Conservation (phyloP, 2,888 invertebrate species). For the Tromatobia lineatoria region DNA sequence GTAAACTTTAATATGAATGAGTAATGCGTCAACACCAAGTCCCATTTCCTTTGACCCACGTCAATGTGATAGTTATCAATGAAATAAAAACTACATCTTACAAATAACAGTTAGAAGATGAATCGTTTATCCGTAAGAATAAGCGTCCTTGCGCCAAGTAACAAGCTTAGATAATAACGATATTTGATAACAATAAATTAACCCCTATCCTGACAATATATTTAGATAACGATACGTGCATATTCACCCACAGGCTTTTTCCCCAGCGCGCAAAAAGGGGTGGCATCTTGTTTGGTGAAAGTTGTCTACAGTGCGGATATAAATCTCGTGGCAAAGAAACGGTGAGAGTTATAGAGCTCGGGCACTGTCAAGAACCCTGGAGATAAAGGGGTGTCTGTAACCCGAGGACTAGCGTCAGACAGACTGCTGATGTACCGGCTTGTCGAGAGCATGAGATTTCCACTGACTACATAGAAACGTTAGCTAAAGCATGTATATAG, state of each 20-base stretch:
- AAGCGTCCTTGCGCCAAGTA: not conserved
- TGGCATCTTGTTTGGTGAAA: slow-evolving; percentile 47
- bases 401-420: slow-evolving; percentile 53
- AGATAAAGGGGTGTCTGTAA: slow-evolving; percentile 65
- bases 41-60: too few species aligned
- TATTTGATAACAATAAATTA: slow-evolving; percentile 6
- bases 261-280: not conserved
- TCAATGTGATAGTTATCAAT: not conserved
- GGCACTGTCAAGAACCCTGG: slow-evolving; percentile 20
- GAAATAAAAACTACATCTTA: not conserved
- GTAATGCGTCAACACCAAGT: too few species aligned
- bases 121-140: not conserved
- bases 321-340: slow-evolving; percentile 39
- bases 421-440: slow-evolving; percentile 49
- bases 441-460: slow-evolving; percentile 59
- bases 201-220: slow-evolving; percentile 12
- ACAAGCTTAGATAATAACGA: not conserved
- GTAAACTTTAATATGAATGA: not conserved
- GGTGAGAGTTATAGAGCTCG: slow-evolving; percentile 11
- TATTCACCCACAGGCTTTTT: not conserved
- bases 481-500: slow-evolving; percentile 37
- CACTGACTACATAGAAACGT: slow-evolving; percentile 66
- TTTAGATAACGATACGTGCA: not conserved
- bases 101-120: not conserved
- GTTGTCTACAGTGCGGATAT: slow-evolving; percentile 58